phyloP scores from a whole-genome alignment of 2,888 invertebrate genomes.

The Auanema freiburgensis region DNA sequence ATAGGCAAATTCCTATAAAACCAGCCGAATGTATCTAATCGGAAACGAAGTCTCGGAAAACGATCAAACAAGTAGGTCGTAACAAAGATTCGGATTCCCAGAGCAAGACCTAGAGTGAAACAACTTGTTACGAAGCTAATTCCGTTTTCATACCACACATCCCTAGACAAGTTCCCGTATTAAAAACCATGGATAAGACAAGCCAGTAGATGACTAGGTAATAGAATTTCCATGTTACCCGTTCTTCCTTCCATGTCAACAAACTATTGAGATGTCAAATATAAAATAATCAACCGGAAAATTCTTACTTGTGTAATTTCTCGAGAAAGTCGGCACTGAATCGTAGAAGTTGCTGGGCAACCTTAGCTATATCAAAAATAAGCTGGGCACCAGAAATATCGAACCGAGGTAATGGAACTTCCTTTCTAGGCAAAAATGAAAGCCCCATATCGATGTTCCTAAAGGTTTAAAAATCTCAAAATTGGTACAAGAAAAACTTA shows the following conservation, averaged over 20 bases:
- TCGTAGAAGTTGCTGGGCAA: conserved; percentile 65
- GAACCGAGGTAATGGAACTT: conserved; percentile 42
- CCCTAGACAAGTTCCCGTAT: conserved; percentile 61
- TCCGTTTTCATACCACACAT: conserved; percentile 46
- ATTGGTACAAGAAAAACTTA: conserved; percentile 14
- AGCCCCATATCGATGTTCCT: conserved; percentile 56
- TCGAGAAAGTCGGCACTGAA: conserved; percentile 63
- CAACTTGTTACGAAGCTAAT: background rate
- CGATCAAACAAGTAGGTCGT: conserved; percentile 67
- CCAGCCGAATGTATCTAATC: conserved; percentile 60
- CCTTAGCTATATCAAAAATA: conserved; percentile 67
- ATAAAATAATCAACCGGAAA: background rate
- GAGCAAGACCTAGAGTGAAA: conserved; percentile 33
- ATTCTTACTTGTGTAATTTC: conserved; percentile 66
- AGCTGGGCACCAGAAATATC: conserved; percentile 62
- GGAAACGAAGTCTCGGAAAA: conserved; percentile 67
- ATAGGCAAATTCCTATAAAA: conserved; percentile 46
- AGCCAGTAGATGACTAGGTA: conserved; percentile 61
- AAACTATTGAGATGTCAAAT: conserved; percentile 58
- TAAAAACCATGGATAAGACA: conserved; percentile 60
- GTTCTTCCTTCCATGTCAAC: conserved; percentile 65
- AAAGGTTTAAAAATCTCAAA: conserved; percentile 46
- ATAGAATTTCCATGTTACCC: conserved; percentile 63
- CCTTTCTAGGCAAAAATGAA: conserved; percentile 51
- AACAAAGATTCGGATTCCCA: conserved; percentile 68